Conservation (phyloP, 2,797 vertebrate species). For the Carapus acus region DNA sequence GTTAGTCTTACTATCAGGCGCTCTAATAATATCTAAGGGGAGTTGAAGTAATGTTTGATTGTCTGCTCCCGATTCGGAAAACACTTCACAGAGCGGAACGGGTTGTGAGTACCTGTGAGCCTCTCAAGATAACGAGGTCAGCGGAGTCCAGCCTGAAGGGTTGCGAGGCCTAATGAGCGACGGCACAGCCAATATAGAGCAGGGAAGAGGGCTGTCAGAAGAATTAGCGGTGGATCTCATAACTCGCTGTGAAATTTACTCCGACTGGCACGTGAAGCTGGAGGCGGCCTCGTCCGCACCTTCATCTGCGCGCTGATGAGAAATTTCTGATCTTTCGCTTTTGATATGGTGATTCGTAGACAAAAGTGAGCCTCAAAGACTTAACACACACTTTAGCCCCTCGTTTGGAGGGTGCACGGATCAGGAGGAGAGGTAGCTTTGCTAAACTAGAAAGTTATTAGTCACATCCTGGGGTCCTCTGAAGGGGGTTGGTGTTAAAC, state of each 20-base stretch:
- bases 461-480: too few relatives aligned
- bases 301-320: slow-evolving; percentile 4
- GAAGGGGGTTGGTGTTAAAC: too few relatives aligned
- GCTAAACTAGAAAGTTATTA: too few relatives aligned
- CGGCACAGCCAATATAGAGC: slow-evolving; percentile 19
- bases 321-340: slow-evolving; percentile 6
- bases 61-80: slow-evolving; percentile 19
- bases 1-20: background rate
- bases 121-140: slow-evolving; percentile 14
- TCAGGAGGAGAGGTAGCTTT: too few relatives aligned
- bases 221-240: slow-evolving; percentile 20
- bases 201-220: slow-evolving; percentile 22
- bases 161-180: slow-evolving; percentile 15
- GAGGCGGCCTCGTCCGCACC: slow-evolving; percentile 14
- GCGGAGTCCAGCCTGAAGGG: slow-evolving; percentile 11
- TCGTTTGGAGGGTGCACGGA: too few relatives aligned
- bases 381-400: background rate
- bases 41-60: slow-evolving; percentile 35
- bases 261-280: background rate
- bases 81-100: slow-evolving; percentile 13
- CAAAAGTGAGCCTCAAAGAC: slow-evolving; percentile 6
- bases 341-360: slow-evolving; percentile 9
- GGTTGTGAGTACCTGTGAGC: slow-evolving; percentile 17
- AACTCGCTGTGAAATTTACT: slow-evolving; percentile 16
- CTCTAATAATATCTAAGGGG: background rate